Evolutionary conservation across 2,113 vertebrate genomes (phyloP), one percentile per base, ranked within the genome.

Genomic region (Amazona vittata): DNA sequence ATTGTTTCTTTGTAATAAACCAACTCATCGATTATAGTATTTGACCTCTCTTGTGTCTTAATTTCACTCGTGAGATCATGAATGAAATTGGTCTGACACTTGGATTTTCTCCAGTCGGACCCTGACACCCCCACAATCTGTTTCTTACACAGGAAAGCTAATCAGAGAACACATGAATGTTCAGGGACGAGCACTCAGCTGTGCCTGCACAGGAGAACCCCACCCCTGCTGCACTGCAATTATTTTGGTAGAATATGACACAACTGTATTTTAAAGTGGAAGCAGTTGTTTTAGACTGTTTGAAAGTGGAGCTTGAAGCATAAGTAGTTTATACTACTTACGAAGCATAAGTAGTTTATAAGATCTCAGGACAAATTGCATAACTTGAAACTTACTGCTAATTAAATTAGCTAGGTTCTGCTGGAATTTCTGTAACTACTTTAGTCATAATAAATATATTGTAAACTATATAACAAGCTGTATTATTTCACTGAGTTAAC

Each of bases 41-140:
- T 59, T 35, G 57, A 35, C 33, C 57, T 59, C 13, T 3, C 57
- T 59, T 59, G n/a, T 35, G 57, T 35, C 13, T 24, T 59, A 24
- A 35, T 59, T 59, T 59, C 57, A 59, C 33, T 24, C 57, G 15
- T 59, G 21, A n/a, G 21, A 35, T 35, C 57, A 59, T 35, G 57
- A 15, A 35, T 9, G 21, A 35, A 35, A 35, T 10, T 6, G 21
- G 21, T 14, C 57, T 59, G 57, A 59, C 21, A 7, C 21, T 35
- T 9, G 9, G 33, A n/a, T 59, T 59, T 59, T 59, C 57, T 35
- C 33, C 57, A 59, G 33, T 24, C 6, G 0, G 13, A 24, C 0
- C 3, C 2, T 25, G 8, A 0, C 1, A 2, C 16, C 31, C 7
- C 0, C 0, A 3, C 57, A 16, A 41, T 52, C 24, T 37, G 6